A percentile compares a stretch with the other conserved stretches of the same genome.
Evolutionary conservation across 2,113 vertebrate genomes (phyloP).

Genomic region (Dasyprocta punctata): DNA sequence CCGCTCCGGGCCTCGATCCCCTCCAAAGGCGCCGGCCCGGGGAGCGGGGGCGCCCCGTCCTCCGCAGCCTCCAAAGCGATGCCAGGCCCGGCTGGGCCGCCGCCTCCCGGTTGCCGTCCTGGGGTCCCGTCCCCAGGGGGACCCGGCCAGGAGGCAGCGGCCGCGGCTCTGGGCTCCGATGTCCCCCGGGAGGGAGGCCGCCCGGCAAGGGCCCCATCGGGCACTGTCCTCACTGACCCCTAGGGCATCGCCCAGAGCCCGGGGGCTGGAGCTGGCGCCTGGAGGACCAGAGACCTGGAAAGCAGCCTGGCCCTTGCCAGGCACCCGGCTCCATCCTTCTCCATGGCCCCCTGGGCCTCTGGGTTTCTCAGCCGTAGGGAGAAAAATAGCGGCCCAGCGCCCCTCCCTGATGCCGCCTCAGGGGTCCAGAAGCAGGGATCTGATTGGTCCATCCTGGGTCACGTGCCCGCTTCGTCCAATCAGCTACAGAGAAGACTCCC

Average conservation of each 20-base stretch:
- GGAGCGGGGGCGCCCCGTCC: too few species aligned
- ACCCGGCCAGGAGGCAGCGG: too few species aligned
- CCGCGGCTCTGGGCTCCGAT: too few species aligned
- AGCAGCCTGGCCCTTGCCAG: background rate
- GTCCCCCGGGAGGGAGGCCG: too few species aligned
- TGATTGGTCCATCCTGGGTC: background rate
- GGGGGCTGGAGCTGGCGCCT: background rate
- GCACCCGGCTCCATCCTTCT: background rate
- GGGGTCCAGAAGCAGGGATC: background rate
- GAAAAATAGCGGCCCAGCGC: too few species aligned
- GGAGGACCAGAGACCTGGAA: background rate
- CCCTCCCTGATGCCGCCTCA: background rate
- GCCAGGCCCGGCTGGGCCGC: background rate
- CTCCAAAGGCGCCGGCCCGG: too few species aligned
- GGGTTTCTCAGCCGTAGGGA: background rate
- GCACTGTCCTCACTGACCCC: too few species aligned
- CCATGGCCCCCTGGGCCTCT: too few species aligned
- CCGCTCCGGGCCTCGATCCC: too few species aligned
- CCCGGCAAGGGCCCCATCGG: too few species aligned
- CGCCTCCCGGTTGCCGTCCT: background rate
- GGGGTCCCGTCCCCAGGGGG: too few species aligned
- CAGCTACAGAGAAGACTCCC: background rate
- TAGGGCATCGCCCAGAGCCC: too few species aligned
- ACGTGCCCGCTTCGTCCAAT: background rate
- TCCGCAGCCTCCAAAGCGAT: background rate